Percentiles rank a stretch among this genome's conserved stretches.
These are phyloP conservation scores for Brachyrhaphis roseni DNA, from an alignment of 2,797 vertebrate species.

Conservation along the genomic window DNA sequence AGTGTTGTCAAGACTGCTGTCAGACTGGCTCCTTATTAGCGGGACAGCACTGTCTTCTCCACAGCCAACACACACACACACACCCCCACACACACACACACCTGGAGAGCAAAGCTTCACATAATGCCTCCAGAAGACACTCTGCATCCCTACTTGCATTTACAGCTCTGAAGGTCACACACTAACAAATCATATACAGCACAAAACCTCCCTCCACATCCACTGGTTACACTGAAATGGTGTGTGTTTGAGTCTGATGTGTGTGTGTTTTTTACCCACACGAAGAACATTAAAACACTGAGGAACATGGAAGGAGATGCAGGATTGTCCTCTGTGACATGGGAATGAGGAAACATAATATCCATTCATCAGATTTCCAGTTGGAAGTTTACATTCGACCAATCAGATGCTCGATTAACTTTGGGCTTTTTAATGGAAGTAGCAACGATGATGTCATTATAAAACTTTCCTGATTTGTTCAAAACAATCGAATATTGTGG, in stretches of 20 bases:
- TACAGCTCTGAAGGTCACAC: slow-evolving; percentile 24
- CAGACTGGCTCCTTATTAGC: slow-evolving; percentile 67
- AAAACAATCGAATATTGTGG: not conserved
- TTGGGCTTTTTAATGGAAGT: not conserved
- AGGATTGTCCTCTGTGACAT: not conserved
- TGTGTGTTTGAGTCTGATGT: not conserved
- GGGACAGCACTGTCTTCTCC: slow-evolving; percentile 45
- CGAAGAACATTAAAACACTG: not conserved
- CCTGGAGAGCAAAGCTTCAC: slow-evolving; percentile 25
- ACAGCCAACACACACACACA: slow-evolving; percentile 35
- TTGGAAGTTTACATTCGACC: not conserved
- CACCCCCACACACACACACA: slow-evolving; percentile 40
- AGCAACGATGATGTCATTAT: not conserved
- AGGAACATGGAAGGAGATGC: not conserved
- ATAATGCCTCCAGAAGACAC: slow-evolving; percentile 38
- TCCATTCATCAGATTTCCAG: not conserved
- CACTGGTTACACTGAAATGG: not conserved
- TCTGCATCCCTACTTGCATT: slow-evolving; percentile 42
- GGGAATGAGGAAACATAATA: not conserved
- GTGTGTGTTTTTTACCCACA: not conserved
- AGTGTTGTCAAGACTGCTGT: slow-evolving; percentile 63
- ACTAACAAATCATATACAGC: slow-evolving; percentile 9
- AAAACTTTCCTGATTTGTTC: not conserved
- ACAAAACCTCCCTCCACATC: slow-evolving; percentile 25
- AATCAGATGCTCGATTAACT: not conserved